Conservation (phyloP, 2,113 vertebrate species). For the Ranitomeya imitator region DNA sequence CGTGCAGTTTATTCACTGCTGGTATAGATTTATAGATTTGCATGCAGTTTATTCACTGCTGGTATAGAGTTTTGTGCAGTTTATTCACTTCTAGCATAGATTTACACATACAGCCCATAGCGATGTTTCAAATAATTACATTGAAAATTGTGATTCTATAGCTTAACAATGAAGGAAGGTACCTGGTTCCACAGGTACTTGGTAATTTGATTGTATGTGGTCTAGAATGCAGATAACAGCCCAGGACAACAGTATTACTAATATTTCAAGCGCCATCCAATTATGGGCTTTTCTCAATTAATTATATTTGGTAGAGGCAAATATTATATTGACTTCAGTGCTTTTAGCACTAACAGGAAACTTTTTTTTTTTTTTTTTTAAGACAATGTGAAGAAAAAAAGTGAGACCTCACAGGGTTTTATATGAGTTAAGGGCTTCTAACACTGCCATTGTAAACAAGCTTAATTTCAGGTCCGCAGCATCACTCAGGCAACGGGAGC, state of each 20-base stretch:
- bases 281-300: background rate
- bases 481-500: constrained; percentile 68
- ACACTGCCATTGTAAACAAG: constrained; percentile 69
- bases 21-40: too few relatives aligned
- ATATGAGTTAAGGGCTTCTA: constrained; percentile 69
- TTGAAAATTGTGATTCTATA: too few relatives aligned
- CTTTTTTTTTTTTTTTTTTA: background rate
- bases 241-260: background rate
- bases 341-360: background rate
- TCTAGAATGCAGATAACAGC: too few relatives aligned
- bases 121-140: too few relatives aligned
- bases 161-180: too few relatives aligned
- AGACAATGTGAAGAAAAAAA: background rate
- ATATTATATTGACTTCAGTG: background rate
- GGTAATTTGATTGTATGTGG: too few relatives aligned
- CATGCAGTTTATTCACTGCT: too few relatives aligned
- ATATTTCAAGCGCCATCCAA: constrained; percentile 9
- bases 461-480: constrained; percentile 65
- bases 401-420: constrained; percentile 24
- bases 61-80: too few relatives aligned
- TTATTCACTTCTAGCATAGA: too few relatives aligned
- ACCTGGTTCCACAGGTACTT: too few relatives aligned
- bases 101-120: too few relatives aligned
- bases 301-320: background rate
- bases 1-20: too few relatives aligned